Conservation (phyloP, 2,888 invertebrate species). For the Plebejus argus region DNA sequence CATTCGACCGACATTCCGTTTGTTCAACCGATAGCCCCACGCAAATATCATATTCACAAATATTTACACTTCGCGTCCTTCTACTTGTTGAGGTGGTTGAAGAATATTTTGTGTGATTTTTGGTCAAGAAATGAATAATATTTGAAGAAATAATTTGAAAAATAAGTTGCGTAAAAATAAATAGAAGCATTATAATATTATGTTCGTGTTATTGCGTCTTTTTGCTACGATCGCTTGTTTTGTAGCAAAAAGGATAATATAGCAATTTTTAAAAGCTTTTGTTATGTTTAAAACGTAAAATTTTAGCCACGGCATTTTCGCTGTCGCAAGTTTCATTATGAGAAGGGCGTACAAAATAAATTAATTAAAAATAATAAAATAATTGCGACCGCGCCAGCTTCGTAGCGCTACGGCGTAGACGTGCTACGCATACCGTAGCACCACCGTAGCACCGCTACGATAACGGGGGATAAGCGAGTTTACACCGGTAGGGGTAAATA, state of each 20-base stretch:
- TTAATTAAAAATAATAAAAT: constrained; percentile 27
- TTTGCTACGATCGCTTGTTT: neutral
- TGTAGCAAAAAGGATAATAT: neutral
- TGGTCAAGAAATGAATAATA: neutral
- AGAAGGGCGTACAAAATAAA: constrained; percentile 11
- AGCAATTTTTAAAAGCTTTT: neutral
- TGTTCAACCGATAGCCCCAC: constrained; percentile 8
- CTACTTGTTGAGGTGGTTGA: neutral
- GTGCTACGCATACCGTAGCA: constrained; percentile 10
- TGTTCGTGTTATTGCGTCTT: neutral
- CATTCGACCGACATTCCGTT: constrained; percentile 3
- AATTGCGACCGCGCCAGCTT: constrained; percentile 25
- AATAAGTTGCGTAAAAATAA: neutral
- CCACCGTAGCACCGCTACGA: neutral
- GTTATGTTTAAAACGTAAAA: neutral
- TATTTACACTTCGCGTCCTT: neutral
- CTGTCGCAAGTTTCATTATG: neutral
- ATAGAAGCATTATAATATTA: too few species aligned
- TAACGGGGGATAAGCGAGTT: neutral
- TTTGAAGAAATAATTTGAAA: neutral
- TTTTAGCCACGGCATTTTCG: neutral
- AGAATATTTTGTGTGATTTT: neutral
- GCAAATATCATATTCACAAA: constrained; percentile 9
- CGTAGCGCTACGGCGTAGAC: constrained; percentile 24
- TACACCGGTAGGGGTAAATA: neutral